Conservation (phyloP, 2,888 invertebrate genomes). For the Caradrina kadenii region DNA sequence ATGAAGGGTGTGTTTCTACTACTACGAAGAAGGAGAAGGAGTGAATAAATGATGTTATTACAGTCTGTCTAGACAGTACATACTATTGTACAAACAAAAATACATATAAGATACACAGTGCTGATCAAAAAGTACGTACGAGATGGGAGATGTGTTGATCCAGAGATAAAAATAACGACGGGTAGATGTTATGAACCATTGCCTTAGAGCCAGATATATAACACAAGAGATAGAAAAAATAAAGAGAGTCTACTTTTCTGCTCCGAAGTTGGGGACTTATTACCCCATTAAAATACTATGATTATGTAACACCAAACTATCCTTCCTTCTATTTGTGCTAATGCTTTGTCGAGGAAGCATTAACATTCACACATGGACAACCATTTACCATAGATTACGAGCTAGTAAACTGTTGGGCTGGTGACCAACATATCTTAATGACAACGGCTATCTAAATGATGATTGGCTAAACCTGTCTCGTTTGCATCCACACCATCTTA, state of each 20-base stretch:
- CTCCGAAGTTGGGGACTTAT: background rate
- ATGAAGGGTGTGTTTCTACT: too few species aligned
- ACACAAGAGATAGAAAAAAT: too few species aligned
- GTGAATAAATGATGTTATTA: slow-evolving; percentile 5
- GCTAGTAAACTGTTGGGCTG: slow-evolving; percentile 66
- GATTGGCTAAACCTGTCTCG: slow-evolving; percentile 69
- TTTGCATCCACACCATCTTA: slow-evolving; percentile 46
- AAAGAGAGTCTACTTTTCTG: background rate
- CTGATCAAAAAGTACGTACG: background rate
- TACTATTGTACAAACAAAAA: too few species aligned
- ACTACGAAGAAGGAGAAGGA: background rate
- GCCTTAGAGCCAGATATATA: background rate
- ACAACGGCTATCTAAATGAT: slow-evolving; percentile 74
- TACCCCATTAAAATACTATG: background rate
- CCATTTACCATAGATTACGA: slow-evolving; percentile 62
- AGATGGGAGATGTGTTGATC: background rate
- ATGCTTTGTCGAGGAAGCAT: slow-evolving; percentile 5
- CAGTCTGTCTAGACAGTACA: background rate
- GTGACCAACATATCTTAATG: slow-evolving; percentile 76
- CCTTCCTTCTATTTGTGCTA: background rate
- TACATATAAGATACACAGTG: too few species aligned
- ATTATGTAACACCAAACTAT: background rate
- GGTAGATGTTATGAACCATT: background rate
- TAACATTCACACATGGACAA: slow-evolving; percentile 38
- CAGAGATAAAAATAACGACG: background rate